Conservation (phyloP, 2,113 vertebrate species). For the Sinosuthora webbiana region DNA sequence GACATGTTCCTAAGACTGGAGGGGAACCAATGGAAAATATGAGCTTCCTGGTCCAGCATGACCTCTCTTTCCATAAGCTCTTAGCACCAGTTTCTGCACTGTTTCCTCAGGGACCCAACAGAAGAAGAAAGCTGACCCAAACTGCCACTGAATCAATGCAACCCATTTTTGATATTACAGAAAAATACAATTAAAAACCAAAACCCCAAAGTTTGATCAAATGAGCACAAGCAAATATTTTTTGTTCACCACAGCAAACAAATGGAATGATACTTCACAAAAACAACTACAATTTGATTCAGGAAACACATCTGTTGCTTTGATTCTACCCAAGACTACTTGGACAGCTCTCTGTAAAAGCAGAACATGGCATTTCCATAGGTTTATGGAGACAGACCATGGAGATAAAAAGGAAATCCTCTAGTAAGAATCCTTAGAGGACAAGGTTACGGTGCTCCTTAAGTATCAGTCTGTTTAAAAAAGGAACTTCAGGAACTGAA, state of each 20-base stretch:
- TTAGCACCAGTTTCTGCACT: background rate
- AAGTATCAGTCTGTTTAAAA: background rate
- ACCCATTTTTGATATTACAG: background rate
- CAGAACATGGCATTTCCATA: background rate
- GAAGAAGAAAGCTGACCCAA: background rate
- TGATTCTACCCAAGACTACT: background rate
- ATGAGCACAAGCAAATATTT: background rate
- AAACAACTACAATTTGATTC: background rate
- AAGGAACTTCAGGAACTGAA: background rate
- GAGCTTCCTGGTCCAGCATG: background rate
- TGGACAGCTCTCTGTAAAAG: background rate
- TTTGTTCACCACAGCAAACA: background rate
- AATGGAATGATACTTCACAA: background rate
- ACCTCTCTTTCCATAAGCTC: background rate
- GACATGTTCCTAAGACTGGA: background rate
- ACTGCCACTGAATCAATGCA: background rate
- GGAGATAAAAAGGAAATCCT: background rate
- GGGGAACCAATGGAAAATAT: background rate
- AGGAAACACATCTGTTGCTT: background rate
- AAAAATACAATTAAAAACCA: background rate
- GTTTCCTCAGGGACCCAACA: background rate
- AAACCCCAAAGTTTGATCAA: background rate
- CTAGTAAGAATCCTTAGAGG: background rate
- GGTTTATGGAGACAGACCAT: background rate
- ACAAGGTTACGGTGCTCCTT: background rate